Conservation (phyloP, 2,888 invertebrate species). For the Melinaea marsaeus region DNA sequence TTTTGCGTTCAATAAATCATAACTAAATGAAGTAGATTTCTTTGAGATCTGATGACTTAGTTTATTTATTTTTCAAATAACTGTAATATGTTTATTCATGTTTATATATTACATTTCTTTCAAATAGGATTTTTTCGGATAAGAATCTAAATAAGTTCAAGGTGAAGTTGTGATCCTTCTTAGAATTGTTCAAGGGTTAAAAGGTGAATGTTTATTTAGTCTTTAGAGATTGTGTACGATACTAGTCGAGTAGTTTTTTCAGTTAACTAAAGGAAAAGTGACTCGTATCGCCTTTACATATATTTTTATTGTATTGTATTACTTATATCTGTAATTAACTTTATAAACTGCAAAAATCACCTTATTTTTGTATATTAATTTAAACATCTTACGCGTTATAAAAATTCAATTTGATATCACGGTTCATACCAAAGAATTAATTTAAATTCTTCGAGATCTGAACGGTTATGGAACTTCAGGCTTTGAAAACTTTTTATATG, state of each 20-base stretch:
- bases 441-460: constrained; percentile 67
- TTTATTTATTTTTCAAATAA: background rate
- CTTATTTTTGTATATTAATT: constrained; percentile 15
- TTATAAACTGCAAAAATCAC: background rate
- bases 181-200: constrained; percentile 74
- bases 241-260: background rate
- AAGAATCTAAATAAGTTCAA: constrained; percentile 77
- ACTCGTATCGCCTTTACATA: no score
- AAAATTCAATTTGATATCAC: constrained; percentile 44
- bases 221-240: constrained; percentile 51
- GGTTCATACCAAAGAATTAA: constrained; percentile 50
- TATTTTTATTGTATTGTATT: no score
- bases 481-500: constrained; percentile 55
- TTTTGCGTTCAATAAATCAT: no score
- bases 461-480: constrained; percentile 68
- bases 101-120: constrained; percentile 52
- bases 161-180: constrained; percentile 71
- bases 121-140: constrained; percentile 72
- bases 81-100: constrained; percentile 71
- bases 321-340: no score
- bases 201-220: constrained; percentile 74
- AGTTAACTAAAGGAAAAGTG: constrained; percentile 1
- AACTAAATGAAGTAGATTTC: no score
- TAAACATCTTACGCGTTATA: constrained; percentile 32
- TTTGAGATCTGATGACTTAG: no score